A percentile compares a stretch with the other conserved stretches of the same genome.
Evolutionary conservation across 2,113 vertebrate genomes (phyloP).

Genomic region (Mus pahari): DNA sequence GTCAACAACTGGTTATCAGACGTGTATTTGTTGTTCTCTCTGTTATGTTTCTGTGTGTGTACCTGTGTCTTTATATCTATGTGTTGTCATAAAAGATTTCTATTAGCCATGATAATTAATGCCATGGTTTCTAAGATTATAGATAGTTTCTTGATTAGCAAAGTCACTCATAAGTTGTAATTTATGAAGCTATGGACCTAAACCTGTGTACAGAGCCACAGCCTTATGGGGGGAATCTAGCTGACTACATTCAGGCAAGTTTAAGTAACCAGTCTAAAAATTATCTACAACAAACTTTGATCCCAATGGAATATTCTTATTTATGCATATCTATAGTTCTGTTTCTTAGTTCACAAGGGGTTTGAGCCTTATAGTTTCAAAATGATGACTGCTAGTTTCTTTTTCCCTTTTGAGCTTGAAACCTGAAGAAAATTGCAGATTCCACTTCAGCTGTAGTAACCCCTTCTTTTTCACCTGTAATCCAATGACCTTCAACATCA

Average conservation of each 20-base stretch:
- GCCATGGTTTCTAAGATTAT: background rate
- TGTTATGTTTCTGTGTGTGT: background rate
- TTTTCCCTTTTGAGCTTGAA: background rate
- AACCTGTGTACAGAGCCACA: conserved; percentile 16
- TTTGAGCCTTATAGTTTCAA: background rate
- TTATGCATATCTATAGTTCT: conserved; percentile 1
- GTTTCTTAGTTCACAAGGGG: background rate
- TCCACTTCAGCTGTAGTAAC: background rate
- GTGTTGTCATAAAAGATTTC: background rate
- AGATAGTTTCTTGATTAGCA: conserved; percentile 12
- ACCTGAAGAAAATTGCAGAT: background rate
- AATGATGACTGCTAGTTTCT: background rate
- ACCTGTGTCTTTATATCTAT: background rate
- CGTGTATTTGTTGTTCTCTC: background rate
- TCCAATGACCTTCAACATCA: background rate
- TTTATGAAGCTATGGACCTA: background rate
- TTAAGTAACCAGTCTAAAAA: background rate
- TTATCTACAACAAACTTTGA: background rate
- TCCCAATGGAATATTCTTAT: background rate
- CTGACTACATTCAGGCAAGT: background rate
- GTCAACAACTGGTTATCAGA: background rate
- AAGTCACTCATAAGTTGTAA: background rate
- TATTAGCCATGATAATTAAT: background rate
- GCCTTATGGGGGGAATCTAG: background rate
- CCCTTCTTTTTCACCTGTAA: background rate